Evolutionary conservation across 2,113 vertebrate genomes (phyloP).

Genomic region (Eurypyga helias): DNA sequence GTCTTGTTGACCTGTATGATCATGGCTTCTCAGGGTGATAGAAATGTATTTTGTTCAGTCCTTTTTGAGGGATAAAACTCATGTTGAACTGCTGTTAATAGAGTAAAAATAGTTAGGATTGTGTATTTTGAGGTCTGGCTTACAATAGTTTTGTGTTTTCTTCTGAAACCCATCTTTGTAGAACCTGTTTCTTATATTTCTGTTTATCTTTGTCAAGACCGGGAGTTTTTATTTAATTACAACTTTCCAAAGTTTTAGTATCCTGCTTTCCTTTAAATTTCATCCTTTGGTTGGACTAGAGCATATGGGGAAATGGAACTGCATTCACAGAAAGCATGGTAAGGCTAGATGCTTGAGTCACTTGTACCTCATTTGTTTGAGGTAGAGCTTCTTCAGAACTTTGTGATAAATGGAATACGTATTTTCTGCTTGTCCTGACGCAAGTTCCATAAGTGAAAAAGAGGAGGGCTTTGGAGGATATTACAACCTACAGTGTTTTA

Average conservation of each 20-base stretch:
- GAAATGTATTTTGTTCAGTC: background rate
- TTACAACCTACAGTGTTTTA: background rate
- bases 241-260: conserved; percentile 23
- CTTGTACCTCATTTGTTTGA: background rate
- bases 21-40: background rate
- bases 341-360: conserved; percentile 37
- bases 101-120: background rate
- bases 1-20: background rate
- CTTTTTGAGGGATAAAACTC: background rate
- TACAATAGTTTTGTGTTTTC: background rate
- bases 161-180: conserved; percentile 1
- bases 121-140: background rate
- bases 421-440: background rate
- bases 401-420: background rate
- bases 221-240: background rate
- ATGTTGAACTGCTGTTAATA: background rate
- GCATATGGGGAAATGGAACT: conserved; percentile 18
- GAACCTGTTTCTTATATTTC: background rate
- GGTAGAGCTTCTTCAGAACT: background rate
- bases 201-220: background rate
- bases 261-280: conserved; percentile 36
- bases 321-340: conserved; percentile 43
- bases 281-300: conserved; percentile 43
- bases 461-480: background rate
- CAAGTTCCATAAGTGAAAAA: background rate